Conservation (phyloP, 2,888 invertebrate genomes). For the Patella pellucida region DNA sequence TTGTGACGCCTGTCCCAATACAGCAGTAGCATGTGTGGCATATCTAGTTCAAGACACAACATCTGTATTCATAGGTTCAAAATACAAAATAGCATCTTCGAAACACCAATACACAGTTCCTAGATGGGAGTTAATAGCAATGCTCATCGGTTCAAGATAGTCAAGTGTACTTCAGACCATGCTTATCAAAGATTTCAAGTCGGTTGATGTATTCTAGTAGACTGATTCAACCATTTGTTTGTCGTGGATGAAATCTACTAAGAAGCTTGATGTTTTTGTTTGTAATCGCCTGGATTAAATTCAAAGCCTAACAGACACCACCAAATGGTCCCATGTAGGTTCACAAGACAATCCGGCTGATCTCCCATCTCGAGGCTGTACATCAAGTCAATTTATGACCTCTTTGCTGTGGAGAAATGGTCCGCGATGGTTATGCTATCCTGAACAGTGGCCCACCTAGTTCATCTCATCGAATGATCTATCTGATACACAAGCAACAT, state of each 20-base stretch:
- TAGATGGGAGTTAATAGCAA: not conserved
- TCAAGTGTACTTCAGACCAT: not conserved
- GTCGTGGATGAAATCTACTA: not conserved
- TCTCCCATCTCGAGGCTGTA: not conserved
- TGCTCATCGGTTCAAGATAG: not conserved
- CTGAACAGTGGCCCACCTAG: not conserved
- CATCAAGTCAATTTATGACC: not conserved
- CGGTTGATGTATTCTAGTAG: not conserved
- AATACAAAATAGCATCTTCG: not conserved
- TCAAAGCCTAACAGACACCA: not conserved
- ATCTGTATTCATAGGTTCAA: not conserved
- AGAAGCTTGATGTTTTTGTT: not conserved
- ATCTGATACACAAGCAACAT: not conserved
- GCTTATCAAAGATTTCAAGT: not conserved
- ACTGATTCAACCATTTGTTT: not conserved
- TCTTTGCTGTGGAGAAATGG: not conserved
- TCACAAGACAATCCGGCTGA: not conserved
- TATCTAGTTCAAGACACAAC: not conserved
- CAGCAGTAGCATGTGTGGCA: not conserved
- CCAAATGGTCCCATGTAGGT: not conserved
- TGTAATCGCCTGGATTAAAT: not conserved
- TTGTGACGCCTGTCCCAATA: not conserved
- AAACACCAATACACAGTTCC: conserved; percentile 1
- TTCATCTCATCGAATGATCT: not conserved
- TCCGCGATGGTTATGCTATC: not conserved